Conservation (phyloP, 1,140 invertebrate genomes). For the Ceratosolen fusciceps region DNA sequence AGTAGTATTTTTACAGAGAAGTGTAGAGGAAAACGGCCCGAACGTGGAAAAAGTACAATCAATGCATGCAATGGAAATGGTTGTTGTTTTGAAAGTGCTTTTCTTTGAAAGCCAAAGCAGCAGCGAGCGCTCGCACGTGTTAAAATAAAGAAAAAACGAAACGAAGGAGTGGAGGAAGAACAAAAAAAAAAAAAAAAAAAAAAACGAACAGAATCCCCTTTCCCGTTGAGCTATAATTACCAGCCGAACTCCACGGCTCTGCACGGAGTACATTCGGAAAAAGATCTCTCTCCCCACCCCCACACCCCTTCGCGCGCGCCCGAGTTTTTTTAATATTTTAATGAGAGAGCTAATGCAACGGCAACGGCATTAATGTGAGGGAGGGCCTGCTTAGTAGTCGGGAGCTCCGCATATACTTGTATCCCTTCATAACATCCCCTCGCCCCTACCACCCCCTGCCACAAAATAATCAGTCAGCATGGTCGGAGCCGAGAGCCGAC, state of each 20-base stretch:
- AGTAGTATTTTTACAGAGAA: conserved; percentile 6
- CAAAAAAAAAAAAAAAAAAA: not conserved
- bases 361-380: too few species aligned
- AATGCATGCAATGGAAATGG: conserved; percentile 17
- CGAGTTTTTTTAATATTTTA: not conserved
- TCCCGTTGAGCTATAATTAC: conserved; percentile 9
- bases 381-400: too few species aligned
- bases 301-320: too few species aligned
- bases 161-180: too few species aligned
- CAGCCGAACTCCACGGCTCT: not conserved
- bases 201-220: not conserved
- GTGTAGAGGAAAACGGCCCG: not conserved
- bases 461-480: too few species aligned
- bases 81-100: conserved; percentile 4
- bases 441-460: too few species aligned
- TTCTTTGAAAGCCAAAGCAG: conserved; percentile 15
- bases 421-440: too few species aligned
- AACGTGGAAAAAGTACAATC: conserved; percentile 14
- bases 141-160: too few species aligned
- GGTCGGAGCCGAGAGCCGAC: too few species aligned
- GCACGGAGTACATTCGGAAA: not conserved
- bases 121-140: not conserved
- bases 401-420: too few species aligned
- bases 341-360: not conserved
- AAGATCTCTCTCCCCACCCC: not conserved